Evolutionary conservation across 30 jellyfish, hydroid and myxozoan genomes (phyloP).

Genomic region (Sanderia malayensis): DNA sequence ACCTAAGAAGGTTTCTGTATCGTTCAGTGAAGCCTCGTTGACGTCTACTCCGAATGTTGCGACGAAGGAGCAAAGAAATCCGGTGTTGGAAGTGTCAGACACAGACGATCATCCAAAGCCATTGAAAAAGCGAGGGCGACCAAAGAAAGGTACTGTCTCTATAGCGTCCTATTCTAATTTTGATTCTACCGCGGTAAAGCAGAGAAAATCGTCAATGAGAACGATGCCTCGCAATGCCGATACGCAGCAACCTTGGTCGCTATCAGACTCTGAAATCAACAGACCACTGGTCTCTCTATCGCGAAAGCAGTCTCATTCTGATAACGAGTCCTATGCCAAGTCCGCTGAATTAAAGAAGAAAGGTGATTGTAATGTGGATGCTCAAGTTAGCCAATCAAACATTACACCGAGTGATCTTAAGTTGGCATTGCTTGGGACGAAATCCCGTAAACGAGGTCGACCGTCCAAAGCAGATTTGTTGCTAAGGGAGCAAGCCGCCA

Average conservation of each 20-base stretch:
- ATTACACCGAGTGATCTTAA: neutral
- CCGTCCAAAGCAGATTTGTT: constrained; percentile 5
- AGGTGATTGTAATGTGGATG: neutral
- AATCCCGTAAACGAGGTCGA: neutral
- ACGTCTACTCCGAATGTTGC: neutral
- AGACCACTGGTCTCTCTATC: neutral
- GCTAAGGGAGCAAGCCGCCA: constrained; percentile 4
- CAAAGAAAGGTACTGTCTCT: no score
- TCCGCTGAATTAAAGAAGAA: neutral
- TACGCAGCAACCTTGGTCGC: neutral
- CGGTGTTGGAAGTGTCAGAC: neutral
- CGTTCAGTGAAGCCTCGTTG: neutral
- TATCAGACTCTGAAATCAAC: neutral
- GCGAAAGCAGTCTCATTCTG: neutral
- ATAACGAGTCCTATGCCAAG: neutral
- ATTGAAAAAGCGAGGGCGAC: neutral
- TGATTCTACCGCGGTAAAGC: no score
- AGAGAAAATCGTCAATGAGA: no score
- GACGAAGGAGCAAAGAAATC: neutral
- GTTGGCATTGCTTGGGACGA: neutral
- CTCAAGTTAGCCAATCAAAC: neutral
- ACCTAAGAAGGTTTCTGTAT: neutral
- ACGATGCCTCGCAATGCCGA: no score
- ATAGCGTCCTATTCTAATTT: no score
- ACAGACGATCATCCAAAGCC: neutral